phyloP scores from a whole-genome alignment of 2,888 invertebrate species.

The Resseliella maxima region DNA sequence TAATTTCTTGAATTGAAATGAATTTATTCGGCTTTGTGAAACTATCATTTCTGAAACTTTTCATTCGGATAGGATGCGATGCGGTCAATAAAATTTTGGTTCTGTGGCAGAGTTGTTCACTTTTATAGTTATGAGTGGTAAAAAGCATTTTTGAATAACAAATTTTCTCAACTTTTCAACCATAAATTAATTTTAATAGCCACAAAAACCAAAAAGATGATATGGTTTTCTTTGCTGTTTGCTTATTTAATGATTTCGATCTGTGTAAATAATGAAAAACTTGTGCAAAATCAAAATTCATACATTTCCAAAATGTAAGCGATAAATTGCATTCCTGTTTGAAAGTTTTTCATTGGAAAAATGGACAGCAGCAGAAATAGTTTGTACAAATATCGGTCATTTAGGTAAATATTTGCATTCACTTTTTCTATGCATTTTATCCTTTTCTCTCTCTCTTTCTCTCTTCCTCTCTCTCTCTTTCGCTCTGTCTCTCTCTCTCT shows the following conservation, averaged over 20 bases:
- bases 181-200: slow-evolving; percentile 39
- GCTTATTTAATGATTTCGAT: not conserved
- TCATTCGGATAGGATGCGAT: not conserved
- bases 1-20: not conserved
- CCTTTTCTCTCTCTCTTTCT: too few species aligned
- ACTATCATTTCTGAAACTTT: not conserved
- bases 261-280: not conserved
- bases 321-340: slow-evolving; percentile 25
- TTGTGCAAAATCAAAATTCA: not conserved
- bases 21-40: not conserved
- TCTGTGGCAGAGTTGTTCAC: not conserved
- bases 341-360: not conserved
- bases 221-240: not conserved
- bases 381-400: not conserved
- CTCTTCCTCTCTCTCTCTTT: too few species aligned
- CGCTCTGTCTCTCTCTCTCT: too few species aligned
- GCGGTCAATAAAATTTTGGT: slow-evolving; percentile 25
- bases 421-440: too few species aligned
- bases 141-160: not conserved
- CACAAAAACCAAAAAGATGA: not conserved
- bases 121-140: not conserved
- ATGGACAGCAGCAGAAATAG: not conserved
- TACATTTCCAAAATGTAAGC: not conserved
- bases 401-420: slow-evolving; percentile 3
- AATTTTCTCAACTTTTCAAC: slow-evolving; percentile 26